Evolutionary conservation across 2,113 vertebrate genomes (phyloP).

Genomic region (Sakesphorus luctuosus): DNA sequence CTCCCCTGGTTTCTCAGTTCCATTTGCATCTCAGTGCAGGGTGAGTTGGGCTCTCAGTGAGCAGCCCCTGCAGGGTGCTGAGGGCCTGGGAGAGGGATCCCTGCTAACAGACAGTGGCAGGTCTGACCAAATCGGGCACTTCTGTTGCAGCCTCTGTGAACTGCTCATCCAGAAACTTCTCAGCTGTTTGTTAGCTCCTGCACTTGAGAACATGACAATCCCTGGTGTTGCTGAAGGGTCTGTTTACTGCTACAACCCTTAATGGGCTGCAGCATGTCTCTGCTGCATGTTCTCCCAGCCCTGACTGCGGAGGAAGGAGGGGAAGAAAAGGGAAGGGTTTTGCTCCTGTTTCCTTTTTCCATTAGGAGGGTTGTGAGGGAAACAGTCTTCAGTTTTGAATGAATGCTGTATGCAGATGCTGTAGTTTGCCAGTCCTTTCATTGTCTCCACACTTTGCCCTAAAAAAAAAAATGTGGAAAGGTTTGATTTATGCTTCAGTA

Average conservation of each 20-base stretch:
- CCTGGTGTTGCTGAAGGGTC: constrained; percentile 34
- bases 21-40: background rate
- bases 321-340: background rate
- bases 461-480: background rate
- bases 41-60: background rate
- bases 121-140: background rate
- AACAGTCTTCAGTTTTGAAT: background rate
- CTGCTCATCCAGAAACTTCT: constrained; percentile 54
- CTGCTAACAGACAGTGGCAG: background rate
- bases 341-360: background rate
- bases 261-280: constrained; percentile 22
- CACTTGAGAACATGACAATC: constrained; percentile 36
- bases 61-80: background rate
- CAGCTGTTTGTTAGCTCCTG: background rate
- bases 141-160: background rate
- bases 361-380: background rate
- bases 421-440: background rate
- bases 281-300: constrained; percentile 7
- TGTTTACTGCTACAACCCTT: constrained; percentile 25
- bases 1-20: background rate
- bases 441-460: background rate
- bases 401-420: background rate
- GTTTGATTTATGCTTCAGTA: background rate
- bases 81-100: background rate
- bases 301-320: background rate